Base-by-base conservation (phyloP, 2,113 vertebrate species). In the Alces alces region DNA sequence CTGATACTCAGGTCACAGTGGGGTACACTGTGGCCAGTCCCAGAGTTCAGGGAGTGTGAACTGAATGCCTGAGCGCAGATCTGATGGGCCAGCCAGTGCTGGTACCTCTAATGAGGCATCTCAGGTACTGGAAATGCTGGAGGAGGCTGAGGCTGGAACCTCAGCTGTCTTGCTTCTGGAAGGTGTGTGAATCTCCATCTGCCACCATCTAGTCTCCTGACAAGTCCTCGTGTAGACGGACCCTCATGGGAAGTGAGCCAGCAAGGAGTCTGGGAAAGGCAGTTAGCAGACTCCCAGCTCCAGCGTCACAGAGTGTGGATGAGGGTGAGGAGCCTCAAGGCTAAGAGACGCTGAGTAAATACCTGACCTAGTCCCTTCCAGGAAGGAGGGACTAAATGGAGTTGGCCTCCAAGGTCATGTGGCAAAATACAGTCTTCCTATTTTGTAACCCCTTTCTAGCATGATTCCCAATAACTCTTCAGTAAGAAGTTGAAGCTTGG, bases 401-500 rank as follows among this genome's bases (percentile, higher is more conserved):
- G 16, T 13, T 91, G 85, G 82, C 19, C 9, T 91, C 88, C 3
- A 30, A 55, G n/a, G 27, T 61, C 30, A 61, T 55, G 3, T 64
- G 64, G 52, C 85, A 45, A 96, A 98, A 97, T 55, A 55, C 0
- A 50, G 19, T 89, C 64, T 89, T 39, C 43, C 45, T 52, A 19
- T 57, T 97, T 86, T 93, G 80, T 64, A 97, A 66, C 78, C 78
- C 87, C n/a, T 89, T 94, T 91, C 61, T 82, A 96, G 30, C 52
- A 45, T 16, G 70, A 83, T 94, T 97, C 88, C 57, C 47, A 91
- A 25, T 73, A 93, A 87, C 43, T 58, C 78, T 94, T 3, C 6
- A 97, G 85, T 83, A 95, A 95, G 85, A 93, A 96, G 76, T 23
- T 91, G 28, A 21, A 82, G n/a, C 61, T 88, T 89, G 64, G 91